Evolutionary conservation across 2,797 vertebrate species (phyloP).

Genomic region (Numenius phaeopus): DNA sequence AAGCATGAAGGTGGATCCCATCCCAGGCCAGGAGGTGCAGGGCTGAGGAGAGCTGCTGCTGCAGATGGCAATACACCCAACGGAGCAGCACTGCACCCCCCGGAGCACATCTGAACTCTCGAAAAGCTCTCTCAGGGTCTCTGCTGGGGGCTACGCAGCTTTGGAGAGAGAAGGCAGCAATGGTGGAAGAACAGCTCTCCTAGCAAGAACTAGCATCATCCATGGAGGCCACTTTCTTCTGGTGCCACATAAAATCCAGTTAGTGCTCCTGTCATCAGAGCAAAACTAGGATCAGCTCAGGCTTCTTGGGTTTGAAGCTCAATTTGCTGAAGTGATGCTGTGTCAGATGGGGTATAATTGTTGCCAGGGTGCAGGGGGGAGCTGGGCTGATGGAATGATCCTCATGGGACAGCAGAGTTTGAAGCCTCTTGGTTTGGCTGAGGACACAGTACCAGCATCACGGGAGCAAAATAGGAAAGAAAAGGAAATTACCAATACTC

Average conservation of each 20-base stretch:
- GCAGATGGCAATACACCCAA: background rate
- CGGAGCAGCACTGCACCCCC: background rate
- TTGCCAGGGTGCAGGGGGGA: background rate
- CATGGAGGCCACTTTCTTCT: background rate
- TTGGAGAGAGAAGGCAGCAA: background rate
- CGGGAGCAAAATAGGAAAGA: background rate
- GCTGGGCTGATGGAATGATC: background rate
- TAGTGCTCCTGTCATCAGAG: background rate
- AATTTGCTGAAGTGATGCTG: background rate
- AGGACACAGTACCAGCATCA: background rate
- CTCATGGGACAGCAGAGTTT: background rate
- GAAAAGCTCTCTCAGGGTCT: background rate
- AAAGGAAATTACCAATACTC: background rate
- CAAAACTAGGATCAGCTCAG: background rate
- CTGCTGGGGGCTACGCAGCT: background rate
- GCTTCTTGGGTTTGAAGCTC: background rate
- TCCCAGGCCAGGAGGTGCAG: background rate
- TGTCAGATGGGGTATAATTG: background rate
- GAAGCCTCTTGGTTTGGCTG: background rate
- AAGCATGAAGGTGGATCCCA: background rate
- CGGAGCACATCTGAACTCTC: background rate
- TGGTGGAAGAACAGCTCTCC: background rate
- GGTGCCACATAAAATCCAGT: background rate
- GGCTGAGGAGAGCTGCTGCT: background rate
- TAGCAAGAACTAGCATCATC: background rate